phyloP scores from a whole-genome alignment of 2,888 invertebrate genomes.

The Spodoptera picta region DNA sequence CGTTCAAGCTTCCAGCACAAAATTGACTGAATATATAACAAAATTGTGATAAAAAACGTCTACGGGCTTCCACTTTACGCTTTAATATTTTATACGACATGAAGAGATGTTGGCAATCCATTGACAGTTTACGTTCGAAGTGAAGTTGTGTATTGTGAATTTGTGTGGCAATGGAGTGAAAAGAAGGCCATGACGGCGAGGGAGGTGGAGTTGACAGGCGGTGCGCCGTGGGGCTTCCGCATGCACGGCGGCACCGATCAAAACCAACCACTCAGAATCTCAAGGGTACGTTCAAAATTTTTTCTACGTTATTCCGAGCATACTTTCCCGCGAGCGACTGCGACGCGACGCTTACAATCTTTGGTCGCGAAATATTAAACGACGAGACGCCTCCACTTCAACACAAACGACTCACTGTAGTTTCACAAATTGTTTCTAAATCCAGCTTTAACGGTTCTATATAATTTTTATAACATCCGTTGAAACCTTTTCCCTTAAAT shows the following conservation, averaged over 20 bases:
- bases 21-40: slow-evolving; percentile 65
- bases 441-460: slow-evolving; percentile 34
- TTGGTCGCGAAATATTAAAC: slow-evolving; percentile 32
- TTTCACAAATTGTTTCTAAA: slow-evolving; percentile 48
- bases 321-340: slow-evolving; percentile 24
- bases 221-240: slow-evolving; percentile 96
- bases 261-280: slow-evolving; percentile 93
- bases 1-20: slow-evolving; percentile 57
- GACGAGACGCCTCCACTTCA: slow-evolving; percentile 5
- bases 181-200: slow-evolving; percentile 90
- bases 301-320: slow-evolving; percentile 29
- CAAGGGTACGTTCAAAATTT: slow-evolving; percentile 90
- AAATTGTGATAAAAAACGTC: slow-evolving; percentile 74
- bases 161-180: slow-evolving; percentile 73
- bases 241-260: slow-evolving; percentile 95
- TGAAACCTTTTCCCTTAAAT: slow-evolving; percentile 39
- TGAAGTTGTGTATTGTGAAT: slow-evolving; percentile 60
- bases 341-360: slow-evolving; percentile 26
- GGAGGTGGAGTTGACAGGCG: slow-evolving; percentile 93
- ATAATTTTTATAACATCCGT: slow-evolving; percentile 50
- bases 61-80: slow-evolving; percentile 73
- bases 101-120: slow-evolving; percentile 59
- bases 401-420: slow-evolving; percentile 21
- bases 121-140: slow-evolving; percentile 59
- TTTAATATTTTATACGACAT: slow-evolving; percentile 64